Conservation (phyloP, 1,140 invertebrate genomes). For the Lasioglossum baleicum region DNA sequence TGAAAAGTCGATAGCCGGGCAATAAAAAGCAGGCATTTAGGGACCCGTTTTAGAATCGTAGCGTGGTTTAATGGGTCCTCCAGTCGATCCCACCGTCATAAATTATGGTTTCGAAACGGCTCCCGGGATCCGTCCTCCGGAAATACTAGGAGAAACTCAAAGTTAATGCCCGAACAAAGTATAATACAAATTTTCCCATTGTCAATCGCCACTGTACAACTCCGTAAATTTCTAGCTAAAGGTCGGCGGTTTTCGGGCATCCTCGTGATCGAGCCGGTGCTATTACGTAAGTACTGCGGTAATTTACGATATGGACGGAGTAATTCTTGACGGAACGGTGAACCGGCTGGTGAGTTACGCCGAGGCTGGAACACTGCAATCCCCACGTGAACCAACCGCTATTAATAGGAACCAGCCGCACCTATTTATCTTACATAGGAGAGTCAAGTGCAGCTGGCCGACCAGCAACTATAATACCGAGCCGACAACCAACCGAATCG, state of each 20-base stretch:
- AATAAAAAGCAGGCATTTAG: slow-evolving; percentile 11
- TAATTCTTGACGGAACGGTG: slow-evolving; percentile 35
- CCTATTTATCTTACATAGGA: slow-evolving; percentile 64
- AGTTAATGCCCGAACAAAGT: no score
- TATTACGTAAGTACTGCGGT: slow-evolving; percentile 25
- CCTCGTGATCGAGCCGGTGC: background rate
- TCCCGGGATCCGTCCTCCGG: no score
- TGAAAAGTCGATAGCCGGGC: background rate
- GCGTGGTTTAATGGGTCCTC: background rate
- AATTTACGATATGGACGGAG: slow-evolving; percentile 27
- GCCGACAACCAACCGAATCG: slow-evolving; percentile 21
- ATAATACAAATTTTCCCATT: no score
- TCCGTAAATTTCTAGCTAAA: background rate
- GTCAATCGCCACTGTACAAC: no score
- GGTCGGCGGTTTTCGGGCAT: background rate
- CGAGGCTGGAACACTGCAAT: slow-evolving; percentile 25
- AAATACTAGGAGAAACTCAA: no score
- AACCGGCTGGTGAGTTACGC: slow-evolving; percentile 23
- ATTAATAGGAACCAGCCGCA: slow-evolving; percentile 63
- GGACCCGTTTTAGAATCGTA: background rate
- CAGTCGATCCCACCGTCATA: background rate
- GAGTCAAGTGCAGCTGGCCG: slow-evolving; percentile 59
- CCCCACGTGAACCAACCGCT: slow-evolving; percentile 50
- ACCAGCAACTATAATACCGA: slow-evolving; percentile 13
- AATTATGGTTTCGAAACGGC: slow-evolving; percentile 29